phyloP scores from a whole-genome alignment of 2,888 invertebrate genomes.

The Labia minor region DNA sequence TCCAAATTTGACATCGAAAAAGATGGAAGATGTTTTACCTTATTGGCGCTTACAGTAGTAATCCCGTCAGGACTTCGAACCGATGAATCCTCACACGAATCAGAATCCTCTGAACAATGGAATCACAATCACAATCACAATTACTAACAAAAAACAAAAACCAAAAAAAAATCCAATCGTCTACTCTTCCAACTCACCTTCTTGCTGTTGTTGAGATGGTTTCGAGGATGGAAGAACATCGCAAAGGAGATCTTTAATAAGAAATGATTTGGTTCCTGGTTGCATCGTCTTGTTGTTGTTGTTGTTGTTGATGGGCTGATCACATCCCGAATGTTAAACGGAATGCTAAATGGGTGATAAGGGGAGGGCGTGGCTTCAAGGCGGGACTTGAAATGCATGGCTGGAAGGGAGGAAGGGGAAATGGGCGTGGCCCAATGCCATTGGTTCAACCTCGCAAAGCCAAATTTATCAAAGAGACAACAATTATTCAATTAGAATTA shows the following conservation, averaged over 20 bases:
- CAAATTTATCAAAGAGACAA: no score
- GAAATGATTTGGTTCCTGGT: constrained; percentile 55
- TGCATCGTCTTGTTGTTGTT: constrained; percentile 32
- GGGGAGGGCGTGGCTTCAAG: not conserved
- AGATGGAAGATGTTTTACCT: not conserved
- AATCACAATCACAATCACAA: no score
- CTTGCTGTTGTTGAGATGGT: no score
- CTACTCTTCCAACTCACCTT: constrained; percentile 35
- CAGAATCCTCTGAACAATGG: not conserved
- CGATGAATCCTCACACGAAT: not conserved
- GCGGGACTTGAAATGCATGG: no score
- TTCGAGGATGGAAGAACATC: constrained; percentile 48
- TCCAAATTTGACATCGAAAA: no score
- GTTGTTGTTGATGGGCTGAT: not conserved
- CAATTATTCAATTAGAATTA: no score
- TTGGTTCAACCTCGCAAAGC: no score
- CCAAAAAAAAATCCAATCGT: not conserved
- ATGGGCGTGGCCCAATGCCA: no score
- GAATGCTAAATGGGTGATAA: not conserved
- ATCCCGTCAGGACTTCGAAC: not conserved
- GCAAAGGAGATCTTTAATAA: constrained; percentile 72
- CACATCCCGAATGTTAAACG: constrained; percentile 1
- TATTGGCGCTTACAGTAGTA: not conserved
- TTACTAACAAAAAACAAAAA: not conserved
- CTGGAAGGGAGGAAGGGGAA: no score